phyloP scores from a whole-genome alignment of 1,140 invertebrate genomes.

The Helicorthomorpha holstii region DNA sequence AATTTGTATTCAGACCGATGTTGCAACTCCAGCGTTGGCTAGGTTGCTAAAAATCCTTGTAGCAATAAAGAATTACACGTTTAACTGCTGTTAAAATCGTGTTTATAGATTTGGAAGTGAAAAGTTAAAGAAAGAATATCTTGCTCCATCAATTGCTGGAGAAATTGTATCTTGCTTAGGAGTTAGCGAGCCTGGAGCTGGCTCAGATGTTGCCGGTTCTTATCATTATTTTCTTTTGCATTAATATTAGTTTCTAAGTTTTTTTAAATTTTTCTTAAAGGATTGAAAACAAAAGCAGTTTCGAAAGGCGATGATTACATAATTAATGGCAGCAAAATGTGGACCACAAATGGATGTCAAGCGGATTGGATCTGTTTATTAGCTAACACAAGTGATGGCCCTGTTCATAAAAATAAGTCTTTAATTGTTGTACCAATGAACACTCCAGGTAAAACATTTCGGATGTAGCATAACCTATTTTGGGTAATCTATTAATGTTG shows the following conservation, averaged over 20 bases:
- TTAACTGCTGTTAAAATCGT: background rate
- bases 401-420: constrained; percentile 36
- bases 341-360: constrained; percentile 38
- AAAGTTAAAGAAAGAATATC: constrained; percentile 35
- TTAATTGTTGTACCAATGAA: constrained; percentile 41
- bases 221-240: background rate
- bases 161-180: constrained; percentile 38
- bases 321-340: constrained; percentile 41
- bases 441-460: constrained; percentile 32
- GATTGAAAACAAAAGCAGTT: constrained; percentile 29
- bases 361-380: constrained; percentile 43
- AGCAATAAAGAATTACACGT: background rate
- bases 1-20: constrained; percentile 38
- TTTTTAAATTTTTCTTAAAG: constrained; percentile 15
- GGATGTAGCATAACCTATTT: too few relatives aligned
- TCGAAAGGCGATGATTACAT: constrained; percentile 33
- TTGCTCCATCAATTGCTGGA: constrained; percentile 35
- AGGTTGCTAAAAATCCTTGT: constrained; percentile 8
- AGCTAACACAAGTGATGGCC: constrained; percentile 31
- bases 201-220: constrained; percentile 39
- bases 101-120: constrained; percentile 35
- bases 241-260: background rate
- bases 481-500: too few relatives aligned
- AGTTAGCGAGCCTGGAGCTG: constrained; percentile 35
- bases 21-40: constrained; percentile 32